Evolutionary conservation across 2,888 invertebrate species (phyloP), one percentile per base, ranked within the genome.

Genomic region (Harmothoe impar): DNA sequence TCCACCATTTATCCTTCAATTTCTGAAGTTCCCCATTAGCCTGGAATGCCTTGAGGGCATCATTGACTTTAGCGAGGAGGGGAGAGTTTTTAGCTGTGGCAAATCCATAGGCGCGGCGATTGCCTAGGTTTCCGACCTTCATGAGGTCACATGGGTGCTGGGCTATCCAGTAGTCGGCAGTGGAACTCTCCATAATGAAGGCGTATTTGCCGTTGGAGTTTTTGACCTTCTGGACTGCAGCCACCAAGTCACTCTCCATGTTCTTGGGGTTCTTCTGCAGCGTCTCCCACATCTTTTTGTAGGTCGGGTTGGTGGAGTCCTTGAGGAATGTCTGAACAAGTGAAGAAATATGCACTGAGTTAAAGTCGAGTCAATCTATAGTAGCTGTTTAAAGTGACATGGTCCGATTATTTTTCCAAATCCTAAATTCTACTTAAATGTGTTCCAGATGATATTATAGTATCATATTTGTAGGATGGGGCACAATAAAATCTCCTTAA

Each of bases 111-210:
- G 93, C 91, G 20, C 89, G 92, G 90, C 25, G 91, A 91, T 15
- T 92, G 89, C 23, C 29, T 33, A 93, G 94, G 56, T 81, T 33
- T 33, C 92, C 93, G 12, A 94, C 92, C 91, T 93, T 92, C 56
- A 93, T 94, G 15, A 94, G 91, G 43, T 94, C 92, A 91, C 95
- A 95, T 0, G 94, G 94, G 17, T 90, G 77, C 68, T 93, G 92
- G 54, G 93, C 92, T 0, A 93, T 89, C 43, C 91, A 91, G 91
- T 93, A 94, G 85, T 93, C 94, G 0, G 94, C 94, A 92, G 93
- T 93, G 10, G 92, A 89, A 0, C 94, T 93, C 91, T 95, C 94
- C 77, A 94, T 92, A 88, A 95, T 93, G 35, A 94, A 92, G 56
- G 94, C 94, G 78, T 93, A 94, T 0, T 92, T 91, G 25, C 89